Evolutionary conservation across 2,113 vertebrate species (phyloP).

Genomic region (Burhinus oedicnemus): DNA sequence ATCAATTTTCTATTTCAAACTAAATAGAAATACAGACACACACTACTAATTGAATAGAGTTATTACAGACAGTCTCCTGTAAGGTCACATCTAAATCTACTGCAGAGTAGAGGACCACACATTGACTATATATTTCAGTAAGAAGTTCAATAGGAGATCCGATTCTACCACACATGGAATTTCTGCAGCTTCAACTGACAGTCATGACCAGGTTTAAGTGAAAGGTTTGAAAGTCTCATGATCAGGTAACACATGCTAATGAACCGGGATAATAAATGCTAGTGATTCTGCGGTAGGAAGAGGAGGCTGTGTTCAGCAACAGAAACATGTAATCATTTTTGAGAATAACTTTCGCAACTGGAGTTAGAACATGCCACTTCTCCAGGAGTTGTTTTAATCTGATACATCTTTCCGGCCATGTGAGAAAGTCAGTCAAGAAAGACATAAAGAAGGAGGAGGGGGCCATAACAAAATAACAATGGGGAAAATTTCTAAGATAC

Average conservation of each 20-base stretch:
- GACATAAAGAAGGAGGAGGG: neutral
- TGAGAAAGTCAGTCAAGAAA: neutral
- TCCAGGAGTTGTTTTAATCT: neutral
- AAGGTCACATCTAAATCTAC: neutral
- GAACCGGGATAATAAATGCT: neutral
- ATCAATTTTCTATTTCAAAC: neutral
- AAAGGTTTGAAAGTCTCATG: neutral
- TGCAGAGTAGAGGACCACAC: neutral
- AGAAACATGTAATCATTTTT: neutral
- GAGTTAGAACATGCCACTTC: neutral
- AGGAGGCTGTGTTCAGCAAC: neutral
- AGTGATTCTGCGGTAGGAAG: neutral
- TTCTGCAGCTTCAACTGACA: neutral
- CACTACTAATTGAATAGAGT: neutral
- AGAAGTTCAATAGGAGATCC: neutral
- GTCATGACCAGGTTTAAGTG: neutral
- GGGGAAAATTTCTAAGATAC: neutral
- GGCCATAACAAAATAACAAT: neutral
- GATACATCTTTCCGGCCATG: neutral
- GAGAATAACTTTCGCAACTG: neutral
- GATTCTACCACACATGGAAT: neutral
- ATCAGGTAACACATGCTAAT: neutral
- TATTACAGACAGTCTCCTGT: neutral
- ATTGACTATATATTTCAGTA: neutral
- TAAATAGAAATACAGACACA: neutral